Base-by-base conservation (phyloP, 2,888 invertebrate genomes). In the Archips xylosteana region DNA sequence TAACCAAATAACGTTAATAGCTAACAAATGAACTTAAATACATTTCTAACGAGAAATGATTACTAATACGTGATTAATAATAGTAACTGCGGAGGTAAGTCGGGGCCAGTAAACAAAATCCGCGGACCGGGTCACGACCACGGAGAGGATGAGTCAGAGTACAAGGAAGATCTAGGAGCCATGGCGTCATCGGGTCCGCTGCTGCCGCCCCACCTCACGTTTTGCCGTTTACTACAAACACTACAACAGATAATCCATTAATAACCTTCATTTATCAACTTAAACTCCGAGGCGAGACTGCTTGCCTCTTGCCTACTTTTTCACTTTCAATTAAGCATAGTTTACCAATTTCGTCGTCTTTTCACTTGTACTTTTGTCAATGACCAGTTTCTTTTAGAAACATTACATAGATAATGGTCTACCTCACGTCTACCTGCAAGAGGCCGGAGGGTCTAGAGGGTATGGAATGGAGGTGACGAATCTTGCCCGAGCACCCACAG, bases 161-260 rank as follows among this genome's bases (percentile, higher is more conserved):
- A 89, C 85, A 84, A 92, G 92, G 93, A 93, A 92, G 92, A 91
- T 89, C 88, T 86, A 83, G 89, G 86, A 85, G 84, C 82, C 81
- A 89, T 93, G 92, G 86, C 93, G 92, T 93, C 93, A 93, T 88
- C 88, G 78, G 70, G 42, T 76, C 76, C 70, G 74, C 76, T 62
- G 79, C 78, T 75, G 75, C 73, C 75, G 76, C 80, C 74, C 74
- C 69, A 62, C 72, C 82, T 87, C 87, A 87, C 87, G 87, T 82
- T 80, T 83, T 75, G 65, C 78, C 78, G 81, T 82, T 85, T 85
- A 80, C 78, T 78, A 81, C 77, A 76, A 73, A 36, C 74, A 75
- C 70, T 54, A 74, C 63, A 66, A 47, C 57, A 82, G 76, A 79
- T 79, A 74, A 77, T 71, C 72, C 76, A 80, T 79, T 78, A 79